Evolutionary conservation across 2,888 invertebrate species (phyloP).

Genomic region (Drosophila colorata): DNA sequence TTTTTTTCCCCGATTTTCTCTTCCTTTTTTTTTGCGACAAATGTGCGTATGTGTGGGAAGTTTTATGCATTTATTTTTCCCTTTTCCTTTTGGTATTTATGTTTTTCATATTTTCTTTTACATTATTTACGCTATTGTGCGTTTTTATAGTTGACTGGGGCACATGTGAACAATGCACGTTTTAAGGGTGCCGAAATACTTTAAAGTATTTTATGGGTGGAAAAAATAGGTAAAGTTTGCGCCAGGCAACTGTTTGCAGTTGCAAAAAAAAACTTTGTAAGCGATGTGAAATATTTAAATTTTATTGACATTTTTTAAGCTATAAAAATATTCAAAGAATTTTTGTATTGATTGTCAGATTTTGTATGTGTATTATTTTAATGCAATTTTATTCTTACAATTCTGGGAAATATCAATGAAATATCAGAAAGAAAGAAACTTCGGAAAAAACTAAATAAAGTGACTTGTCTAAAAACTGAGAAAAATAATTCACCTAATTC

Average conservation of each 20-base stretch:
- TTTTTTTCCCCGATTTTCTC: conserved; percentile 17
- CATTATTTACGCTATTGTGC: conserved; percentile 66
- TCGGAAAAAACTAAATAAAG: too few relatives aligned
- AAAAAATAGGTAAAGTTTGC: conserved; percentile 12
- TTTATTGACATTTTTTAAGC: background rate
- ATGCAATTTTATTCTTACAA: too few relatives aligned
- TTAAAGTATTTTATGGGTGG: conserved; percentile 19
- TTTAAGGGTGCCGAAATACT: conserved; percentile 13
- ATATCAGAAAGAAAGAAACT: too few relatives aligned
- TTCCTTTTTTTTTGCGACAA: background rate
- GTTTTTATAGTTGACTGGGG: conserved; percentile 69
- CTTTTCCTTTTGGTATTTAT: conserved; percentile 51
- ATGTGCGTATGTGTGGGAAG: conserved; percentile 1
- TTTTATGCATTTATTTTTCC: conserved; percentile 60
- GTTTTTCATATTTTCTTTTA: conserved; percentile 59
- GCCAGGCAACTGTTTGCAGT: background rate
- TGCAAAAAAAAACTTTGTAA: background rate
- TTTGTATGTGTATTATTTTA: too few relatives aligned
- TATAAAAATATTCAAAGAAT: too few relatives aligned
- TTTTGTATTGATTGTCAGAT: too few relatives aligned
- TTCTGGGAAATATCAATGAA: too few relatives aligned
- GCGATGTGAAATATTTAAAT: background rate
- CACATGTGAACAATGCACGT: conserved; percentile 37
- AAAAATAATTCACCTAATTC: too few relatives aligned
- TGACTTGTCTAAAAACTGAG: too few relatives aligned